Percentiles rank a stretch among this genome's conserved stretches.
These are phyloP conservation scores for Otolemur garnettii DNA, from an alignment of 2,113 vertebrate genomes.

Conservation along the genomic window DNA sequence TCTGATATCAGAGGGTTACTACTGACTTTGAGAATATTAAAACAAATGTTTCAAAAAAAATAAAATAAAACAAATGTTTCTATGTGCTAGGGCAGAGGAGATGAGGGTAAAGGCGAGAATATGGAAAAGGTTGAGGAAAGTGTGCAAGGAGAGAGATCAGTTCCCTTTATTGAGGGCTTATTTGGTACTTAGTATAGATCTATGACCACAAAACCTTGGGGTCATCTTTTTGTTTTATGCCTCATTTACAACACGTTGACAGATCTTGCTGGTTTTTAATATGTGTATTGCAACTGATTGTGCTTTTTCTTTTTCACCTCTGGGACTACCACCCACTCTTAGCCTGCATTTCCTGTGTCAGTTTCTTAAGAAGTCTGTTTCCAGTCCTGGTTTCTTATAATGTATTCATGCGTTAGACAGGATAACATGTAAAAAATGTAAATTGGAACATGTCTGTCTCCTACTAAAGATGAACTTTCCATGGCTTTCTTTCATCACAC, in stretches of 20 bases:
- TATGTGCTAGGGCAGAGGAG: background rate
- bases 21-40: conserved; percentile 14
- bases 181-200: background rate
- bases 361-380: background rate
- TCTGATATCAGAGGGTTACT: background rate
- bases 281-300: background rate
- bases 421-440: background rate
- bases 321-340: background rate
- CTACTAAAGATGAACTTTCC: background rate
- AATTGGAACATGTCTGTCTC: background rate
- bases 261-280: background rate
- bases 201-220: background rate
- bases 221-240: background rate
- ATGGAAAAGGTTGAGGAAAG: background rate
- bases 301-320: background rate
- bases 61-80: background rate
- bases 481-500: background rate
- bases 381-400: background rate
- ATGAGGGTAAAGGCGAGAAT: background rate
- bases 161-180: background rate
- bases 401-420: background rate
- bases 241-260: background rate
- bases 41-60: background rate
- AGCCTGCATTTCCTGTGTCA: background rate
- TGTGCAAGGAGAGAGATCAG: background rate